Percentiles rank a stretch among this genome's conserved stretches.
Evolutionary conservation across 2,797 vertebrate species (phyloP).

Genomic region (Gymnoscopelus microlampas): DNA sequence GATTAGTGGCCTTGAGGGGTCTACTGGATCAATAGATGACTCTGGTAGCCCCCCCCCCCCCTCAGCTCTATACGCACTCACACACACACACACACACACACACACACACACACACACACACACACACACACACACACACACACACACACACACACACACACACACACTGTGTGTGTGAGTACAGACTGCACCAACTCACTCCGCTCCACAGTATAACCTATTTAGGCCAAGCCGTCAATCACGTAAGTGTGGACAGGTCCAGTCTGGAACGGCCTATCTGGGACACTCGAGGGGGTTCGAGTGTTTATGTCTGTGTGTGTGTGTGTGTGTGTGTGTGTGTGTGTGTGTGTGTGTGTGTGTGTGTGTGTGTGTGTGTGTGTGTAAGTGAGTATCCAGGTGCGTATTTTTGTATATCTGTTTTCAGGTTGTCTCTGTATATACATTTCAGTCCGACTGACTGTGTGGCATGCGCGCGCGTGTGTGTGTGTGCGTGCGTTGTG

Average conservation of each 20-base stretch:
- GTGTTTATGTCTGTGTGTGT: constrained; percentile 13
- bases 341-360: constrained; percentile 27
- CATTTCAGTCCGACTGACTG: constrained; percentile 37
- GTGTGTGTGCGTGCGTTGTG: constrained; percentile 11
- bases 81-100: constrained; percentile 16
- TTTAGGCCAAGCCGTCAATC: constrained; percentile 67
- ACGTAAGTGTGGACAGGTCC: constrained; percentile 50
- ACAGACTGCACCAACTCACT: not conserved
- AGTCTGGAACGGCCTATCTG: constrained; percentile 52
- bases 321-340: constrained; percentile 32
- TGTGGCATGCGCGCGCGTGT: constrained; percentile 16
- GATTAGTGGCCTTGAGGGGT: constrained; percentile 75
- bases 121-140: constrained; percentile 26
- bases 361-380: constrained; percentile 2
- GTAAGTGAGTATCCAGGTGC: constrained; percentile 40
- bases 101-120: constrained; percentile 27
- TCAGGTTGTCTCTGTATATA: constrained; percentile 49
- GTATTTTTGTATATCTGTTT: constrained; percentile 46
- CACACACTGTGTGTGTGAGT: no score
- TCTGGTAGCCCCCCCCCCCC: constrained; percentile 45
- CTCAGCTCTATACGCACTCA: constrained; percentile 3
- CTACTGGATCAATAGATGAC: constrained; percentile 70
- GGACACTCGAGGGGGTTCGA: constrained; percentile 21
- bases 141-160: constrained; percentile 22
- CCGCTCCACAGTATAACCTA: constrained; percentile 50